Evolutionary conservation across 1,140 invertebrate species (phyloP).

Genomic region (Hypothenemus hampei): DNA sequence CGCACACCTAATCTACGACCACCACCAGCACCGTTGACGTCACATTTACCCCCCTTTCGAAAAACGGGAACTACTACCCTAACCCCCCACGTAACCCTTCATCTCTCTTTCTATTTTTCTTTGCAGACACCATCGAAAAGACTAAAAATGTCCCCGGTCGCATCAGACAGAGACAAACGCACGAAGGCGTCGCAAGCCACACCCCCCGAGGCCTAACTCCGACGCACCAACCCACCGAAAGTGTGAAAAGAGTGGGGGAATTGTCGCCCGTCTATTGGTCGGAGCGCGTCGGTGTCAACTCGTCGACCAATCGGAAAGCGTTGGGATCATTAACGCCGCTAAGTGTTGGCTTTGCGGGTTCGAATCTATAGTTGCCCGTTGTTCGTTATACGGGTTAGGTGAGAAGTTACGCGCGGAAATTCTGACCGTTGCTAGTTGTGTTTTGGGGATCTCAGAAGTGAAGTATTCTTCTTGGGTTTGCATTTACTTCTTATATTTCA

Average conservation of each 20-base stretch:
- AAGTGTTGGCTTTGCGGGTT: slow-evolving; percentile 37
- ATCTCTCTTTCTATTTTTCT: slow-evolving; percentile 13
- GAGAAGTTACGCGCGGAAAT: slow-evolving; percentile 38
- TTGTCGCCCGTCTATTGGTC: slow-evolving; percentile 41
- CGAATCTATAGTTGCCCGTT: slow-evolving; percentile 42
- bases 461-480: too few species aligned
- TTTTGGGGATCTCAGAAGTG: too few species aligned
- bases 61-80: slow-evolving; percentile 11
- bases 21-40: background rate
- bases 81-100: slow-evolving; percentile 14
- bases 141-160: slow-evolving; percentile 33
- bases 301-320: slow-evolving; percentile 38
- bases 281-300: slow-evolving; percentile 23
- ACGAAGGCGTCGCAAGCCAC: slow-evolving; percentile 38
- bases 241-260: slow-evolving; percentile 43
- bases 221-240: slow-evolving; percentile 42
- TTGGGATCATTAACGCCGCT: slow-evolving; percentile 43
- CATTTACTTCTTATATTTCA: too few species aligned
- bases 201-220: slow-evolving; percentile 44
- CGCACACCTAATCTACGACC: slow-evolving; percentile 2
- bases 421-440: slow-evolving; percentile 5
- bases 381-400: slow-evolving; percentile 41
- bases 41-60: background rate
- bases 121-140: slow-evolving; percentile 22
- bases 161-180: slow-evolving; percentile 22